Conservation (phyloP, 2,797 vertebrate species). For the Pogoniulus pusillus region DNA sequence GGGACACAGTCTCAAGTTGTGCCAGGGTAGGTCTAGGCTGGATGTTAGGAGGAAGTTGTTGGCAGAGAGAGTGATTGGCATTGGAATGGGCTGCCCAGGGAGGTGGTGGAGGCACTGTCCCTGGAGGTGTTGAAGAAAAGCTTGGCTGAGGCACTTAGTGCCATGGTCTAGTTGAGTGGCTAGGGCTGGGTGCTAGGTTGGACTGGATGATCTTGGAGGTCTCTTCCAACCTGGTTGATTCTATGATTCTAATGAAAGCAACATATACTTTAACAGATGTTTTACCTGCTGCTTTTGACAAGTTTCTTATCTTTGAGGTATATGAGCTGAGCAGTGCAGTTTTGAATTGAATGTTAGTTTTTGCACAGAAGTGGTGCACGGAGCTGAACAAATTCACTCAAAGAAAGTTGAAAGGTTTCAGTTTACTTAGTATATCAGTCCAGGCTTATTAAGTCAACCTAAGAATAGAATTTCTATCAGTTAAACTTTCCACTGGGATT, state of each 20-base stretch:
- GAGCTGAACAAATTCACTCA: neutral
- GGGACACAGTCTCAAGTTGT: too few species aligned
- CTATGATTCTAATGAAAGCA: neutral
- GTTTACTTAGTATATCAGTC: neutral
- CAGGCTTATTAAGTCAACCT: conserved; percentile 19
- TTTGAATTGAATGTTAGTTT: neutral
- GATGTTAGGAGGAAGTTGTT: too few species aligned
- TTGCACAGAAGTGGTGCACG: neutral
- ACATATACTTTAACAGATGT: neutral
- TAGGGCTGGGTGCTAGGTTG: too few species aligned
- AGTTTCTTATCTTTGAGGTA: neutral
- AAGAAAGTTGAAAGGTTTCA: conserved; percentile 19
- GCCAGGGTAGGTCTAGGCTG: too few species aligned
- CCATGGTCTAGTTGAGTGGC: too few species aligned
- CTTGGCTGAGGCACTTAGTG: too few species aligned
- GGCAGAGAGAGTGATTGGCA: too few species aligned
- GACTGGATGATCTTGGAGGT: too few species aligned
- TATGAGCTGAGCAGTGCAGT: neutral
- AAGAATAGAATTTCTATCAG: conserved; percentile 32
- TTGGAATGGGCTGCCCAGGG: too few species aligned
- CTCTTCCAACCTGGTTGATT: too few species aligned
- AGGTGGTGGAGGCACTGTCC: too few species aligned
- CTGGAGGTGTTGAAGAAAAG: too few species aligned
- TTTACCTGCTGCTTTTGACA: neutral
- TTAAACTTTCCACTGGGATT: conserved; percentile 49